Evolutionary conservation across 2,113 vertebrate species (phyloP).

Genomic region (Amphiprion percula): DNA sequence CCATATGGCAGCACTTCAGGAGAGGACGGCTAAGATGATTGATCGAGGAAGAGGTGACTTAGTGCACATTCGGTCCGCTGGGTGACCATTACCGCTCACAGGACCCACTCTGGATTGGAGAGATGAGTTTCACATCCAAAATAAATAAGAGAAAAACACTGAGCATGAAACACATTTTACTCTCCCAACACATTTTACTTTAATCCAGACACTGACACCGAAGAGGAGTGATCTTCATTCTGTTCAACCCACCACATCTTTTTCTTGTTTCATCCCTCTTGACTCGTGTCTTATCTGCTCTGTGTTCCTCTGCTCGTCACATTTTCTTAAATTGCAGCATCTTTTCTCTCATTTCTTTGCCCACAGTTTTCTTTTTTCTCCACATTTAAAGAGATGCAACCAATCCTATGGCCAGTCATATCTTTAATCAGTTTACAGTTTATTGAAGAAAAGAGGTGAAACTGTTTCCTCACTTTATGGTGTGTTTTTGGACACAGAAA

Average conservation of each 20-base stretch:
- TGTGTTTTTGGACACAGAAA: not conserved
- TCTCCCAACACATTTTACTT: not conserved
- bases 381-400: not conserved
- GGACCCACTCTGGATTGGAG: conserved; percentile 17
- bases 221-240: conserved; percentile 14
- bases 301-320: not conserved
- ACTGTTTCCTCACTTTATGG: not conserved
- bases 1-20: conserved; percentile 82
- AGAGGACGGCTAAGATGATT: conserved; percentile 68
- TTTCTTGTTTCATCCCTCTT: not conserved
- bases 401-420: not conserved
- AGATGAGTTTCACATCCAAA: not conserved
- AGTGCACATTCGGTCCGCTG: conserved; percentile 25
- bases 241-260: not conserved
- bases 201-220: conserved; percentile 23
- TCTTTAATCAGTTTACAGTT: not conserved
- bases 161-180: not conserved
- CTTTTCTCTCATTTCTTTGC: conserved; percentile 6
- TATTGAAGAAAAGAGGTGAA: not conserved
- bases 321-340: not conserved
- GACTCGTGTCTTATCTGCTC: not conserved
- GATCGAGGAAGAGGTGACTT: conserved; percentile 61
- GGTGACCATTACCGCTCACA: conserved; percentile 28
- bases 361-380: conserved; percentile 5
- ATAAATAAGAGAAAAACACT: conserved; percentile 9